Evolutionary conservation across 2,113 vertebrate species (phyloP).

Genomic region (Leptodactylus fuscus): DNA sequence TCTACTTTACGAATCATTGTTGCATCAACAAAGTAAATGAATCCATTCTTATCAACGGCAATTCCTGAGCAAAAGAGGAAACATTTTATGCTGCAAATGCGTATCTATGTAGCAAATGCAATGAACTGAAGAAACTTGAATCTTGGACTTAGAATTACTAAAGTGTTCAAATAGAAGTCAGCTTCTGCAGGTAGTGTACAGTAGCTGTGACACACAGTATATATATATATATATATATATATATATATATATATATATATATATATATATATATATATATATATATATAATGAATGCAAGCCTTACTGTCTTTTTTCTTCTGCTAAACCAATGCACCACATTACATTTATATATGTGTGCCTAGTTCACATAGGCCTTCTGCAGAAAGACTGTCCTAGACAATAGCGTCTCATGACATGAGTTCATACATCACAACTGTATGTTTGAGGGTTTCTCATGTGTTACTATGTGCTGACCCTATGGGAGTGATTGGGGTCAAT

Average conservation of each 20-base stretch:
- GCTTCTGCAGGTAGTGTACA: background rate
- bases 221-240: too few relatives aligned
- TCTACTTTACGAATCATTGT: conserved; percentile 99
- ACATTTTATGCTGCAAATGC: background rate
- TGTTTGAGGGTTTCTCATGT: too few relatives aligned
- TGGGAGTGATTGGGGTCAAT: too few relatives aligned
- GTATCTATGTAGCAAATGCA: background rate
- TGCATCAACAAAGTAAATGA: conserved; percentile 98
- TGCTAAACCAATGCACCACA: background rate
- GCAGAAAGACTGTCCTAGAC: too few relatives aligned
- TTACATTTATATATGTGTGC: too few relatives aligned
- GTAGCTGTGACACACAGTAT: background rate
- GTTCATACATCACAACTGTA: too few relatives aligned
- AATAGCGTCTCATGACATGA: too few relatives aligned
- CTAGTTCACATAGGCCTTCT: too few relatives aligned
- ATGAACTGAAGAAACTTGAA: background rate
- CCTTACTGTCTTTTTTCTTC: background rate
- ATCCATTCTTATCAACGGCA: conserved; percentile 95
- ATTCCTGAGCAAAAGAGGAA: conserved; percentile 78
- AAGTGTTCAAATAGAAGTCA: background rate
- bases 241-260: too few relatives aligned
- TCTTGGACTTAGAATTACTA: background rate
- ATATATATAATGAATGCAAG: too few relatives aligned
- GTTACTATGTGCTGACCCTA: too few relatives aligned
- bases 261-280: too few relatives aligned